These are phyloP conservation scores for Boloria euphrosyne DNA, from an alignment of 2,888 invertebrate genomes.

Conservation along the genomic window DNA sequence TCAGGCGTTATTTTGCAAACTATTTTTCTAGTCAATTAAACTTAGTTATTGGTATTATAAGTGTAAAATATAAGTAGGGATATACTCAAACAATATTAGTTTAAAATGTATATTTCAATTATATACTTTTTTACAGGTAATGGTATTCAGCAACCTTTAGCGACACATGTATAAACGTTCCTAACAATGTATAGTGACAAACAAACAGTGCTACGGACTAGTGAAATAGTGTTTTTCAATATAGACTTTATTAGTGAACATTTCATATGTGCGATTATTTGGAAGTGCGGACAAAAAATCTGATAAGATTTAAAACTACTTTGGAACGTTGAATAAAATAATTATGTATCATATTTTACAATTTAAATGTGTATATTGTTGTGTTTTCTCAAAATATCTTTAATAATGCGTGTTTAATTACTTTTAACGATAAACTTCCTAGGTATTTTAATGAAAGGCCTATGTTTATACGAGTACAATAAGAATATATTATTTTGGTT, in stretches of 20 bases:
- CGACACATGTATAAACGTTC: conserved; percentile 83
- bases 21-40: too few relatives aligned
- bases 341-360: conserved; percentile 21
- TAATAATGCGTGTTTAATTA: too few relatives aligned
- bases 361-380: conserved; percentile 3
- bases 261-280: conserved; percentile 32
- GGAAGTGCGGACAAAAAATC: conserved; percentile 2
- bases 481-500: too few relatives aligned
- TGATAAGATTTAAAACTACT: neutral
- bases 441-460: conserved; percentile 1
- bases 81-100: too few relatives aligned
- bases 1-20: too few relatives aligned
- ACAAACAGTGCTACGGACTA: conserved; percentile 32
- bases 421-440: neutral
- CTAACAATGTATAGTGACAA: conserved; percentile 39
- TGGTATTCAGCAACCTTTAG: conserved; percentile 75
- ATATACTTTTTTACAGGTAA: conserved; percentile 71
- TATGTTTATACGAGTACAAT: neutral
- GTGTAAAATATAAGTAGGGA: neutral
- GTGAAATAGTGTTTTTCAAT: conserved; percentile 24
- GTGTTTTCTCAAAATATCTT: too few relatives aligned
- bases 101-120: too few relatives aligned
- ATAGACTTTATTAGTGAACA: conserved; percentile 16
- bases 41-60: neutral
- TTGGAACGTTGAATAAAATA: conserved; percentile 9